A percentile compares a stretch with the other conserved stretches of the same genome.
Evolutionary conservation across 2,888 invertebrate species (phyloP).

Genomic region (Caenorhabditis sp.): DNA sequence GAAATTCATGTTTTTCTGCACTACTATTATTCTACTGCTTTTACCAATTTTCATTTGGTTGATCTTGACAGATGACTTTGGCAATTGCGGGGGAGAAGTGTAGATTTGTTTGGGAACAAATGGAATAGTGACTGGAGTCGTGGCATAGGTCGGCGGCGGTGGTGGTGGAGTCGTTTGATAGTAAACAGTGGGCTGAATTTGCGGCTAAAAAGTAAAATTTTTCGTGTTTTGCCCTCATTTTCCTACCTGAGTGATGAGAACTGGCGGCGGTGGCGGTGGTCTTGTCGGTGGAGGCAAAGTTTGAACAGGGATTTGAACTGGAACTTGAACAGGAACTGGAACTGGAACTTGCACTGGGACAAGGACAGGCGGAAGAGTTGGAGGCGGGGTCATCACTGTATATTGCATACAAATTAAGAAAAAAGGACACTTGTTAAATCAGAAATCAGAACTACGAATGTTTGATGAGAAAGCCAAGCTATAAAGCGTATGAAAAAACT

Average conservation of each 20-base stretch:
- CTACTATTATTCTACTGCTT: neutral
- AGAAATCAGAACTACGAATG: too few species aligned
- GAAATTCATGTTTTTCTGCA: neutral
- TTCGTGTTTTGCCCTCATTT: neutral
- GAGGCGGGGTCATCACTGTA: constrained; percentile 50
- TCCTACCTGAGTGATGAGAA: constrained; percentile 13
- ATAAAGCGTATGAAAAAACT: neutral
- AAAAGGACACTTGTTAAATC: neutral
- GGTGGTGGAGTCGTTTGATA: constrained; percentile 43
- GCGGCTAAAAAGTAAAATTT: constrained; percentile 8
- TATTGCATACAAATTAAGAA: neutral
- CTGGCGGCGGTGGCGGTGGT: constrained; percentile 46
- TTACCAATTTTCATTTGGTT: constrained; percentile 55
- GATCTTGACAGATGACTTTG: constrained; percentile 51
- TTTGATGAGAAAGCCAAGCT: constrained; percentile 1
- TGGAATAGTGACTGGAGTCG: constrained; percentile 61
- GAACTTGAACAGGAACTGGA: constrained; percentile 35
- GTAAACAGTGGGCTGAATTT: constrained; percentile 29
- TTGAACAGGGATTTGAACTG: constrained; percentile 50
- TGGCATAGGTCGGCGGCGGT: constrained; percentile 19
- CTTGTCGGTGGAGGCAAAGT: constrained; percentile 43
- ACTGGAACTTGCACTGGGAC: constrained; percentile 35
- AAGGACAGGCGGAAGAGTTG: constrained; percentile 51
- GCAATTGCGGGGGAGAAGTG: constrained; percentile 38
- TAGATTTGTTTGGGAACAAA: constrained; percentile 47